Evolutionary conservation across 2,888 invertebrate species (phyloP).

Genomic region (Drosophila neutralis): DNA sequence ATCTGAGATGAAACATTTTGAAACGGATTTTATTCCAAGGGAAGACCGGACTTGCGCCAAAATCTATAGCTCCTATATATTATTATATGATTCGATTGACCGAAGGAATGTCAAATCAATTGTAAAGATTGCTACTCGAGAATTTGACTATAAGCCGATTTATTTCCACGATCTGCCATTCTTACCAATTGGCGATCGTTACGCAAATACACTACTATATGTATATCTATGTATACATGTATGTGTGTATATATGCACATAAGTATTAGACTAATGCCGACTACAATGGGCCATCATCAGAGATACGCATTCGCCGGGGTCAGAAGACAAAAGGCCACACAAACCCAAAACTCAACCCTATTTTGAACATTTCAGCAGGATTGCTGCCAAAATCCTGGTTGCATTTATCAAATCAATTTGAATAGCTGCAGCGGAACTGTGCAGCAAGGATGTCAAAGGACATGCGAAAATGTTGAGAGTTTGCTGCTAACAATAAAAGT

Average conservation of each 20-base stretch:
- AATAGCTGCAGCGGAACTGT: conserved; percentile 38
- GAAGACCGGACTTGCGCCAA: neutral
- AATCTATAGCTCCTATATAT: neutral
- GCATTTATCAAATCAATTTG: conserved; percentile 65
- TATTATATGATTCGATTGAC: neutral
- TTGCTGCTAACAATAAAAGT: conserved; percentile 64
- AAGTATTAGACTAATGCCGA: conserved; percentile 9
- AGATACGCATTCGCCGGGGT: conserved; percentile 4
- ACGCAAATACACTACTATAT: conserved; percentile 53
- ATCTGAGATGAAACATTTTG: neutral
- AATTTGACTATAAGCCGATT: conserved; percentile 11
- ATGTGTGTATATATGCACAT: neutral
- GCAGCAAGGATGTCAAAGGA: conserved; percentile 45
- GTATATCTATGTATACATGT: neutral
- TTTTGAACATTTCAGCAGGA: conserved; percentile 66
- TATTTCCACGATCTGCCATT: conserved; percentile 9
- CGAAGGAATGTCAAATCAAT: neutral
- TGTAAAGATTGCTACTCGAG: conserved; percentile 1
- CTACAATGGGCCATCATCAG: conserved; percentile 44
- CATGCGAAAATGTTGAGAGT: conserved; percentile 31
- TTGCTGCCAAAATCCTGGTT: conserved; percentile 26
- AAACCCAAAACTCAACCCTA: conserved; percentile 36
- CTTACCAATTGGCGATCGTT: conserved; percentile 43
- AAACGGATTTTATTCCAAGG: neutral
- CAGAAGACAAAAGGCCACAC: conserved; percentile 38